Percentiles rank a stretch among this genome's conserved stretches.
phyloP scores from a whole-genome alignment of 2,113 vertebrate species.

The Bubo scandiacus region DNA sequence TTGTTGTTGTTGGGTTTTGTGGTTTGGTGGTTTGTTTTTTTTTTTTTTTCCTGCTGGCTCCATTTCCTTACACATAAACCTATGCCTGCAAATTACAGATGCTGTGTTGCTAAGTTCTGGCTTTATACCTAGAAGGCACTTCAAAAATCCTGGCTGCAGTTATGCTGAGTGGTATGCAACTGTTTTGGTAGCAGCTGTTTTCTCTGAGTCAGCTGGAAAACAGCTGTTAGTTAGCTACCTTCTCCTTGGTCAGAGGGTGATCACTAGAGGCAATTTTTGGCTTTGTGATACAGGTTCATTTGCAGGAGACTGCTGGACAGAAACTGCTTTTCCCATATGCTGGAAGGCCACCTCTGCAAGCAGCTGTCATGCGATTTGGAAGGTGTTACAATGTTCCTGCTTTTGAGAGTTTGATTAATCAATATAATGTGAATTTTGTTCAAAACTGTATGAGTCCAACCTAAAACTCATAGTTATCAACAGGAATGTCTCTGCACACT shows the following conservation, averaged over 20 bases:
- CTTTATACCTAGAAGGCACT: slow-evolving; percentile 15
- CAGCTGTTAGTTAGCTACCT: slow-evolving; percentile 13
- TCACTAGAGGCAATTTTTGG: not conserved
- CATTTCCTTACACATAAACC: not conserved
- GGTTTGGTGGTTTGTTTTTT: not conserved
- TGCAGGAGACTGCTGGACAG: not conserved
- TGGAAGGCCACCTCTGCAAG: slow-evolving; percentile 1
- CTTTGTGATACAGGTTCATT: not conserved
- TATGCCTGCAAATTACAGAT: not conserved
- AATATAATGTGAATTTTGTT: slow-evolving; percentile 32
- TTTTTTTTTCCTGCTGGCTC: not conserved
- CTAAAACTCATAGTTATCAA: not conserved
- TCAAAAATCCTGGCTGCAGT: not conserved
- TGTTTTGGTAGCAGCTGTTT: slow-evolving; percentile 43
- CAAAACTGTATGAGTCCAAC: not conserved
- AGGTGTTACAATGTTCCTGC: not conserved
- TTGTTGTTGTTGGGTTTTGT: not conserved
- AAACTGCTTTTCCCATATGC: not conserved
- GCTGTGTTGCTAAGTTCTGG: not conserved
- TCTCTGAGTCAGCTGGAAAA: slow-evolving; percentile 54
- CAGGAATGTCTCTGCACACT: not conserved
- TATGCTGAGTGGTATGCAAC: not conserved
- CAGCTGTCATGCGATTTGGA: not conserved
- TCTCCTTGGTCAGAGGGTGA: not conserved
- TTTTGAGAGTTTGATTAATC: slow-evolving; percentile 27